Percentiles rank a stretch among this genome's conserved stretches.
Conservation (phyloP, 2,888 invertebrate genomes). For the Agriopis aurantiaria region DNA sequence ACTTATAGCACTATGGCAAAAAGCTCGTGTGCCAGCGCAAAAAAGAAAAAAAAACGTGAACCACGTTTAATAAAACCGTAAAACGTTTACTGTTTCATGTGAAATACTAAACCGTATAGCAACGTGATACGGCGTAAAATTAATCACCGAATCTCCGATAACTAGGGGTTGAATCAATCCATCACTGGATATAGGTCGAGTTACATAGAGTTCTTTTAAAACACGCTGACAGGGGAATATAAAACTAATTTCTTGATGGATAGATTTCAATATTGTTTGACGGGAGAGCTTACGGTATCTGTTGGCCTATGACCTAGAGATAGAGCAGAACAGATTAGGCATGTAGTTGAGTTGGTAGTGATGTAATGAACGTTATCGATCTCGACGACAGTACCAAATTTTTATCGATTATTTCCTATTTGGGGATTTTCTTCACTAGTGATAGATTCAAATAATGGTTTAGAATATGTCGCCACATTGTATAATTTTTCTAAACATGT, state of each 20-base stretch:
- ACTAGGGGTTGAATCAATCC: slow-evolving; percentile 65
- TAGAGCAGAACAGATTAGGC: slow-evolving; percentile 72
- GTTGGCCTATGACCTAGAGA: slow-evolving; percentile 75
- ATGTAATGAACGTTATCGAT: slow-evolving; percentile 31
- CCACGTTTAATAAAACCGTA: slow-evolving; percentile 15
- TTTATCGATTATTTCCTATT: neutral
- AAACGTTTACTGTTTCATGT: slow-evolving; percentile 1
- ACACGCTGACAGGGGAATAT: slow-evolving; percentile 53
- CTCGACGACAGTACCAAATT: neutral
- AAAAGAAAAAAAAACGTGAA: slow-evolving; percentile 8
- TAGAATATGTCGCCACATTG: too few relatives aligned
- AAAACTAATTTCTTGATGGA: slow-evolving; percentile 54
- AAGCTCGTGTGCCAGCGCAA: slow-evolving; percentile 16
- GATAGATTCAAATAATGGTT: too few relatives aligned
- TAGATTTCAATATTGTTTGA: slow-evolving; percentile 56
- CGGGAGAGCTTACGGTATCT: slow-evolving; percentile 71
- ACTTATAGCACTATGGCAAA: slow-evolving; percentile 21
- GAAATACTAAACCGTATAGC: slow-evolving; percentile 40
- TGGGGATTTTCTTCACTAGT: neutral
- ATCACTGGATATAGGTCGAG: slow-evolving; percentile 73
- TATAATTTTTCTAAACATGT: too few relatives aligned
- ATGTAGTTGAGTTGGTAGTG: slow-evolving; percentile 56
- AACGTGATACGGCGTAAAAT: slow-evolving; percentile 46
- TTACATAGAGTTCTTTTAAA: slow-evolving; percentile 62
- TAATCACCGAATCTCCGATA: slow-evolving; percentile 51